Evolutionary conservation across 1,140 invertebrate genomes (phyloP), one percentile per base, ranked within the genome.

Genomic region (Drosophila repleta): DNA sequence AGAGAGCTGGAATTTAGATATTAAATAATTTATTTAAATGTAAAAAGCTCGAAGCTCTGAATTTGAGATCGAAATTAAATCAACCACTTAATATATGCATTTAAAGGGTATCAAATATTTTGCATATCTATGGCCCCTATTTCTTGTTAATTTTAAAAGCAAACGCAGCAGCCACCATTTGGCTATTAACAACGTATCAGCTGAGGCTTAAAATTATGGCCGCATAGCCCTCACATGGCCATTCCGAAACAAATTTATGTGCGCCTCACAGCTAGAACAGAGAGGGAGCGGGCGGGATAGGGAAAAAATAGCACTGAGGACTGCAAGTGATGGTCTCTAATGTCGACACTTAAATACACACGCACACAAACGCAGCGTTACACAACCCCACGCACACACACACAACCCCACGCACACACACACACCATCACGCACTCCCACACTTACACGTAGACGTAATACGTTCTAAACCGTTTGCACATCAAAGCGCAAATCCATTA

Each of bases 401-500:
- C 11, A 6, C 20, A 39, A n/a, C n/a, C n/a, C n/a, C 60, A 21
- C 61, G 17, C 52, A 45, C 37, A 48, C 67, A 17, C 39, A 35
- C 39, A 45, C 41, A 37, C 6, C 21, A 11, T 21, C 61, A n/a
- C 52, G 37, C 37, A 48, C 67, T n/a, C 39, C 24, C 39, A 45
- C 41, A 57, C 37, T 35, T 29, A 37, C 32, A 62, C 46, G 18
- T 1, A 43, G 8, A 11, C 24, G 18, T 65, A 64, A 70, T 70
- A 71, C 20, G 61, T 55, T 39, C 56, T 57, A 64, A 45, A 53
- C 60, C 52, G 75, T 76, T 83, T 74, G 79, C 83, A 88, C 82
- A 87, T 87, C 82, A 87, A 87, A 88, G 82, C 79, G 67, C 83
- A 87, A 88, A 87, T 87, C 83, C 83, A 87, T 88, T 87, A 88